Evolutionary conservation across 2,888 invertebrate species (phyloP).

Genomic region (Palloptera scutellata): DNA sequence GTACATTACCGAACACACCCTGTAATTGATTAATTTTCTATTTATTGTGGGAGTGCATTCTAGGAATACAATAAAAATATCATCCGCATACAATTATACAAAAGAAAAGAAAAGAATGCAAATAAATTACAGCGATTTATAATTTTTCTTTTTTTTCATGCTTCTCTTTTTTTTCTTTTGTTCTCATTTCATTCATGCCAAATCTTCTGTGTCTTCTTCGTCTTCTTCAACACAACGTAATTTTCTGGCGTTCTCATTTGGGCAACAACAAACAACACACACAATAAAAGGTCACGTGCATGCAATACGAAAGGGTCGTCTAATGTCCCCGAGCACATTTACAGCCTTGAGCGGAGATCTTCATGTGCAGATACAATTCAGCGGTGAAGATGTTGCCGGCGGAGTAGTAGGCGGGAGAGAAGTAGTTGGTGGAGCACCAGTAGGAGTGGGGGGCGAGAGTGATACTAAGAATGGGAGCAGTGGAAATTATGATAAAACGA

Average conservation of each 20-base stretch:
- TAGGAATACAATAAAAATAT: no score
- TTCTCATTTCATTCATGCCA: conserved; percentile 18
- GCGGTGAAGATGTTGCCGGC: conserved; percentile 27
- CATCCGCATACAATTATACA: no score
- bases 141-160: conserved; percentile 40
- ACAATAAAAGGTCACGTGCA: conserved; percentile 61
- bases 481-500: conserved; percentile 9
- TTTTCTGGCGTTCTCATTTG: not conserved
- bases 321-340: conserved; percentile 78
- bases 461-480: conserved; percentile 23
- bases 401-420: conserved; percentile 9
- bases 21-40: no score
- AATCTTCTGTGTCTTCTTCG: conserved; percentile 25
- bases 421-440: conserved; percentile 5
- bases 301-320: conserved; percentile 65
- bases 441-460: conserved; percentile 15
- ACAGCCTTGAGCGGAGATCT: conserved; percentile 83
- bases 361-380: conserved; percentile 72
- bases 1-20: no score
- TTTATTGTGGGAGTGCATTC: no score
- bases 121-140: conserved; percentile 28
- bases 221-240: no score
- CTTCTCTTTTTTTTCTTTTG: conserved; percentile 36
- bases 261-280: not conserved
- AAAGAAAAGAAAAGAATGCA: conserved; percentile 9